phyloP scores from a whole-genome alignment of 2,113 vertebrate genomes.

The Eublepharis macularius region DNA sequence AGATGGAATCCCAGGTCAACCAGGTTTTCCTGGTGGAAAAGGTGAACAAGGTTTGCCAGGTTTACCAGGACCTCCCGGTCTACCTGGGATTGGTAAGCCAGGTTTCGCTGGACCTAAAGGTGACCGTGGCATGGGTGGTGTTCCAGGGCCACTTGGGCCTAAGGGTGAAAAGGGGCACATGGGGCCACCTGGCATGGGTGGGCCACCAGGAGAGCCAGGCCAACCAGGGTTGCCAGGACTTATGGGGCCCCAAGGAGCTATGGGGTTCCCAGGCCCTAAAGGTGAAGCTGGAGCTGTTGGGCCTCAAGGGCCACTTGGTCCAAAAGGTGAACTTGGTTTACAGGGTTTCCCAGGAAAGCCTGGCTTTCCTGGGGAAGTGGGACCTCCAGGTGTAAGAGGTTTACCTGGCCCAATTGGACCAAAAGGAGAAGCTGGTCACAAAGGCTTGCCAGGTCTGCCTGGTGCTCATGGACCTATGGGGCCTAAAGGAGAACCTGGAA shows the following conservation, averaged over 20 bases:
- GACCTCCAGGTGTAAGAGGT: constrained; percentile 85
- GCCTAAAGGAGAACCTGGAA: constrained; percentile 82
- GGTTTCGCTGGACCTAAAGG: constrained; percentile 91
- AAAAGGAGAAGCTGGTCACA: constrained; percentile 86
- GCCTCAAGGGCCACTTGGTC: constrained; percentile 81
- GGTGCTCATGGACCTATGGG: constrained; percentile 83
- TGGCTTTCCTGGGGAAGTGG: constrained; percentile 84
- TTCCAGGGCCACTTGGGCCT: constrained; percentile 82
- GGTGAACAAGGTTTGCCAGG: constrained; percentile 90
- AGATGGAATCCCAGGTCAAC: constrained; percentile 89
- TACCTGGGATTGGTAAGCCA: constrained; percentile 88
- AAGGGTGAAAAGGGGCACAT: constrained; percentile 89
- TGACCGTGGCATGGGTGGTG: constrained; percentile 84
- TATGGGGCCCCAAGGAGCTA: constrained; percentile 84
- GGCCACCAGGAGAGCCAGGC: constrained; percentile 84
- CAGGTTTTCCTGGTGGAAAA: constrained; percentile 88
- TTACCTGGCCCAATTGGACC: constrained; percentile 87
- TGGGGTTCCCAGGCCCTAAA: constrained; percentile 89
- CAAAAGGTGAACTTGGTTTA: constrained; percentile 85
- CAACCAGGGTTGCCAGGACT: constrained; percentile 86
- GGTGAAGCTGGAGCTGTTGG: constrained; percentile 85
- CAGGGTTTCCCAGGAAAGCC: constrained; percentile 87
- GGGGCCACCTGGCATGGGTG: constrained; percentile 85
- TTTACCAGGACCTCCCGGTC: constrained; percentile 85
- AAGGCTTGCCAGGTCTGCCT: constrained; percentile 84